Base-by-base conservation (phyloP, 1,140 invertebrate genomes). In the Bacillus rossius region DNA sequence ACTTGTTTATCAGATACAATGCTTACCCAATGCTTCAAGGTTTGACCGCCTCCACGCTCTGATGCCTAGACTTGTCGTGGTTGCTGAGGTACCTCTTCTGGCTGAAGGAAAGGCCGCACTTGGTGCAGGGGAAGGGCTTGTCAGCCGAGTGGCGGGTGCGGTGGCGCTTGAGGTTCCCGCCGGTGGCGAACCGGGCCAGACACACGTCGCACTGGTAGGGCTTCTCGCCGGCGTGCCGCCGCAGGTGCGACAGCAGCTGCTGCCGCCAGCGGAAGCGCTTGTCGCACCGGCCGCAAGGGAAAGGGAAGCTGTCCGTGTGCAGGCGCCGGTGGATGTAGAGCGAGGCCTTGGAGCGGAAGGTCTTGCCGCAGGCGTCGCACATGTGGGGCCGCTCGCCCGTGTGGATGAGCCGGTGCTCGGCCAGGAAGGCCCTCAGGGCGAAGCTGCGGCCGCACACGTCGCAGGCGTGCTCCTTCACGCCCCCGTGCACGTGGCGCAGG, bases 401-500 rank as follows among this genome's bases (percentile, higher is more conserved):
- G 55, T 87, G 84, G 16, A 81, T 84, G 22, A 73, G 72, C 17
- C 77, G 72, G 16, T 79, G 76, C 57, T 83, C 78, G 8, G 78
- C 73, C 19, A 75, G 69, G 48, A 74, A 78, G 3, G 75, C 69
- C 34, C 77, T 76, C 1, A 77, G 77, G 1, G 77, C 71, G 60
- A 82, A 84, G 62, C 70, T 73, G 17, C 77, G 67, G 0, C 72
- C 75, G 63, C 81, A 83, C 34, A 81, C 64, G 52, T 81, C 79
- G 64, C 81, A 82, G 0, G 74, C 62, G 59, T 80, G 78, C 53
- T 81, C 80, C 59, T 81, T 81, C 0, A 82, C 76, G 0, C 79
- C 74, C 37, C 81, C 80, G 64, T 88, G 86, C 0, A 84, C 84
- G 53, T 84, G 80, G 14, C 78, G 75, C 20, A 85, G 52, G 66